Percentiles rank a stretch among this genome's conserved stretches.
These are phyloP conservation scores for Eurytoma californica DNA, from an alignment of 2,888 invertebrate species.

Conservation along the genomic window DNA sequence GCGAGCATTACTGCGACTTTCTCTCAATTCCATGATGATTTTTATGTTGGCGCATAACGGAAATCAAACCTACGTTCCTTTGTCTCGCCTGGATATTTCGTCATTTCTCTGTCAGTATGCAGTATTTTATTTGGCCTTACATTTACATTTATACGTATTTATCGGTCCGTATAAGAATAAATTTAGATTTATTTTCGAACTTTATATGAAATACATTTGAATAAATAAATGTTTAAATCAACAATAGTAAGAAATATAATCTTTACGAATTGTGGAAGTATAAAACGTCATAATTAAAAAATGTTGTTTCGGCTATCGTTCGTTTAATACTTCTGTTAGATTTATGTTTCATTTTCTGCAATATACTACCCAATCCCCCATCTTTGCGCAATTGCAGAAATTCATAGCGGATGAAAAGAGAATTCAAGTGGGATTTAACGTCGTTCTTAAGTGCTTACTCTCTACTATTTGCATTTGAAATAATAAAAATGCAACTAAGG, in stretches of 20 bases:
- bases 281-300: no score
- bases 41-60: constrained; percentile 29
- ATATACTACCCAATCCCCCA: constrained; percentile 33
- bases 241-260: not conserved
- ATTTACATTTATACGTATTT: not conserved
- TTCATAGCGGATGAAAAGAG: constrained; percentile 38
- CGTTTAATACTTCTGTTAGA: not conserved
- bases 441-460: not conserved
- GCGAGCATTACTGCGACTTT: constrained; percentile 1
- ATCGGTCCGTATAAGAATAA: not conserved
- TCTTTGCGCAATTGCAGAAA: constrained; percentile 2
- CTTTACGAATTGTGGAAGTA: no score
- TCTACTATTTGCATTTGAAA: not conserved
- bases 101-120: not conserved
- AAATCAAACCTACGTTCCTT: constrained; percentile 23
- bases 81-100: not conserved
- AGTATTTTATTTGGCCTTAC: no score
- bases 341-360: constrained; percentile 4
- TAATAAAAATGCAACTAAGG: no score
- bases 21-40: constrained; percentile 39
- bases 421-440: constrained; percentile 28
- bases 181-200: not conserved
- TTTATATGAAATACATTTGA: not conserved
- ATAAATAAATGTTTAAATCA: not conserved
- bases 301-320: not conserved